Percentiles rank a stretch among this genome's conserved stretches.
Conservation (phyloP, 2,113 vertebrate genomes). For the Diadophis punctatus region DNA sequence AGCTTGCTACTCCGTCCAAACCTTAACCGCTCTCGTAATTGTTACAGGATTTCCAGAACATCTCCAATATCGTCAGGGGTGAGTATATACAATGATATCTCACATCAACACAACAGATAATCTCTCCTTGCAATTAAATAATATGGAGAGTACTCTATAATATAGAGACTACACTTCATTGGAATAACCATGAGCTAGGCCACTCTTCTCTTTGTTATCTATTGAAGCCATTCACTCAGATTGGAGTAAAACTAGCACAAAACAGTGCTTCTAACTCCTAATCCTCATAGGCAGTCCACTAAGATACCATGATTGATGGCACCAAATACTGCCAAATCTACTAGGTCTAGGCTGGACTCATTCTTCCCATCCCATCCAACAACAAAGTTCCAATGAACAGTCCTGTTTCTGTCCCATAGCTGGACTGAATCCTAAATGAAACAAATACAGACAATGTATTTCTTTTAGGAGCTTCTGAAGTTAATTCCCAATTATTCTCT, state of each 20-base stretch:
- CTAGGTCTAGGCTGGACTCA: not conserved
- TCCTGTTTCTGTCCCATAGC: not conserved
- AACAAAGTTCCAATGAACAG: not conserved
- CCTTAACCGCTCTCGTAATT: not conserved
- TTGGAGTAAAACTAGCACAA: not conserved
- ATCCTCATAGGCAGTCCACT: not conserved
- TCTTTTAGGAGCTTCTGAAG: not conserved
- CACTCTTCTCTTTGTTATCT: not conserved
- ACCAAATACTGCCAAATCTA: not conserved
- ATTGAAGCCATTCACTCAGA: not conserved
- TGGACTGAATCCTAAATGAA: not conserved
- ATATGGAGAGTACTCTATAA: not conserved
- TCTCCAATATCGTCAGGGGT: not conserved
- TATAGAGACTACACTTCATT: not conserved
- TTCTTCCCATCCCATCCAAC: not conserved
- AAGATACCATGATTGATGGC: not conserved
- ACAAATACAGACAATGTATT: not conserved
- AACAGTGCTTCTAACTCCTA: not conserved
- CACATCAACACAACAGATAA: not conserved
- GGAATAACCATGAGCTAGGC: not conserved
- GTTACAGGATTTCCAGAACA: not conserved
- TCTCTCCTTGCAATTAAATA: not conserved
- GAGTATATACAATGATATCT: not conserved
- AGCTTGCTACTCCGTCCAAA: not conserved
- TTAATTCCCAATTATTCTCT: not conserved